Evolutionary conservation across 2,113 vertebrate genomes (phyloP).

Genomic region (Grallaria varia): DNA sequence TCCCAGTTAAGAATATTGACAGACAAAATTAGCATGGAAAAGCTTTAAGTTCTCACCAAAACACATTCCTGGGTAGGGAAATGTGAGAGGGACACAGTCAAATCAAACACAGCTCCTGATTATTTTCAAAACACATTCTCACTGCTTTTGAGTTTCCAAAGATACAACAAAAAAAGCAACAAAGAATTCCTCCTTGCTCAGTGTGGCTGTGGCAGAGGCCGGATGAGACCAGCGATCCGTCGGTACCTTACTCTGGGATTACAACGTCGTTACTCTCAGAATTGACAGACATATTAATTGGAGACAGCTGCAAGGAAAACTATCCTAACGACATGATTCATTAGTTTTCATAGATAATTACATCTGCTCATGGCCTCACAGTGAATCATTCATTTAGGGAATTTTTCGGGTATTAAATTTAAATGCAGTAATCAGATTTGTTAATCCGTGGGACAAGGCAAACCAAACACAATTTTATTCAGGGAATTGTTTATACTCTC

Average conservation of each 20-base stretch:
- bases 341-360: conserved; percentile 68
- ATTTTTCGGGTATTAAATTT: conserved; percentile 47
- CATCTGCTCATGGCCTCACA: conserved; percentile 24
- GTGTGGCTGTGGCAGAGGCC: fast-evolving
- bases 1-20: background rate
- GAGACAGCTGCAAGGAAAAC: conserved; percentile 55
- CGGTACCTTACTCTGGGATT: background rate
- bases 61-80: fast-evolving
- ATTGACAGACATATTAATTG: conserved; percentile 49
- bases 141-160: background rate
- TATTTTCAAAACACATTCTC: background rate
- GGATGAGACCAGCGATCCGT: background rate
- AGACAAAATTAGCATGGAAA: background rate
- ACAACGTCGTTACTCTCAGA: fast-evolving
- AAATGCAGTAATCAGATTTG: conserved; percentile 57
- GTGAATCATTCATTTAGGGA: conserved; percentile 56
- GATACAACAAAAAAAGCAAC: fast-evolving
- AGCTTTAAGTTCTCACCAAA: background rate
- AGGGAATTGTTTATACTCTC: conserved; percentile 25
- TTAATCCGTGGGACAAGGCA: conserved; percentile 45
- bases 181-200: background rate
- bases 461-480: conserved; percentile 24
- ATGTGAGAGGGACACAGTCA: background rate
- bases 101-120: background rate
- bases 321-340: conserved; percentile 44